These are phyloP conservation scores for Biston betularia DNA, from an alignment of 2,888 invertebrate genomes.

Conservation along the genomic window DNA sequence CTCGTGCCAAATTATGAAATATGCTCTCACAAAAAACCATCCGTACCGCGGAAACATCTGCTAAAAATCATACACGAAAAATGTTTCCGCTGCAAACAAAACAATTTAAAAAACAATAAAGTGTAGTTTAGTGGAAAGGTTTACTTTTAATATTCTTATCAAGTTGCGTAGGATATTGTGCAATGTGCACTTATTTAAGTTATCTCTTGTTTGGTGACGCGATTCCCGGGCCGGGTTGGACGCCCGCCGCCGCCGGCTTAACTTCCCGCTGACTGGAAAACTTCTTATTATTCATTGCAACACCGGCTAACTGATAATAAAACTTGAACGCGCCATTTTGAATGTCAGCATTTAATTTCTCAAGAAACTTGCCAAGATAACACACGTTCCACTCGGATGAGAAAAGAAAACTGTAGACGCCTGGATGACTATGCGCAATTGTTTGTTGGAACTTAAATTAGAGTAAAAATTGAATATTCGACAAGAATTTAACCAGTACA, in stretches of 20 bases:
- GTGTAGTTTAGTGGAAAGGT: too few species aligned
- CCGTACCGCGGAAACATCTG: too few species aligned
- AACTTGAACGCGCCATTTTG: slow-evolving; percentile 67
- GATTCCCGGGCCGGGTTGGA: slow-evolving; percentile 36
- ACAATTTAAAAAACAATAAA: too few species aligned
- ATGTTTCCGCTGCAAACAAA: too few species aligned
- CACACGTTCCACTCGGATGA: slow-evolving; percentile 24
- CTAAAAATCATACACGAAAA: too few species aligned
- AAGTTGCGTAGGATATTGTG: not conserved
- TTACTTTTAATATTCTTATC: too few species aligned
- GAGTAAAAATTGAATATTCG: not conserved
- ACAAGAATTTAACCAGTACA: too few species aligned
- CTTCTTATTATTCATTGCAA: slow-evolving; percentile 74
- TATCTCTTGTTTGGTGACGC: slow-evolving; percentile 39
- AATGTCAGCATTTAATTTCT: slow-evolving; percentile 56
- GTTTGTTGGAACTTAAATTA: not conserved
- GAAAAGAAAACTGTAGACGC: slow-evolving; percentile 7
- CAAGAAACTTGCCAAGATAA: slow-evolving; percentile 38
- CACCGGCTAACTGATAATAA: slow-evolving; percentile 71
- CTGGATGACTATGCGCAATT: not conserved
- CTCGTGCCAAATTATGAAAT: too few species aligned
- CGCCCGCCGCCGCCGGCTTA: slow-evolving; percentile 40
- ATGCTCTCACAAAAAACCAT: too few species aligned
- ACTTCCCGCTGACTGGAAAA: slow-evolving; percentile 56
- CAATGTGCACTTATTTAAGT: slow-evolving; percentile 45